Percentiles rank a stretch among this genome's conserved stretches.
phyloP scores from a whole-genome alignment of 2,797 vertebrate genomes.

The Catamblyrhynchus diadema region DNA sequence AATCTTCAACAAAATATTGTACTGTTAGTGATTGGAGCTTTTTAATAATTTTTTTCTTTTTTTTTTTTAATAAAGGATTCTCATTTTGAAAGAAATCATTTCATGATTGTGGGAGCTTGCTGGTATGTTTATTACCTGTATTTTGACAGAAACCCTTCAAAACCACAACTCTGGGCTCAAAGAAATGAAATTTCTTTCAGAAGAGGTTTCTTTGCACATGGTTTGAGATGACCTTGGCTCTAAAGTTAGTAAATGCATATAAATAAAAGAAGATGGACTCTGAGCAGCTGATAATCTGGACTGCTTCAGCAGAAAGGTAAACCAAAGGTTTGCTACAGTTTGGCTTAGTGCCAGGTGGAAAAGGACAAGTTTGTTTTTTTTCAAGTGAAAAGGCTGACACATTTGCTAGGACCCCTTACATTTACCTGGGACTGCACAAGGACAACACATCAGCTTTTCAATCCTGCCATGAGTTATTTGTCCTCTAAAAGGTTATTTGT shows the following conservation, averaged over 20 bases:
- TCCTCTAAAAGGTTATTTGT: neutral
- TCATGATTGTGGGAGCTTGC: neutral
- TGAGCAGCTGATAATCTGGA: neutral
- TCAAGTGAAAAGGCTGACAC: neutral
- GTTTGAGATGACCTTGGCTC: neutral
- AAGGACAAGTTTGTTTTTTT: neutral
- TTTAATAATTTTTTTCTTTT: neutral
- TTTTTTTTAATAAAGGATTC: neutral
- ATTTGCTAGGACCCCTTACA: neutral
- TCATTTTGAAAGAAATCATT: neutral
- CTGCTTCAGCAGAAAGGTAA: neutral
- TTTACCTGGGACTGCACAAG: neutral
- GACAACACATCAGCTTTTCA: neutral
- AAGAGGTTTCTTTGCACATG: neutral
- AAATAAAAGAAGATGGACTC: neutral
- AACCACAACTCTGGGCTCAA: neutral
- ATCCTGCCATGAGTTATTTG: fast-evolving
- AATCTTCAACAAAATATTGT: neutral
- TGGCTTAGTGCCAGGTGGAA: neutral
- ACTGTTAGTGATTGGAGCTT: neutral
- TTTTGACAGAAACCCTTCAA: neutral
- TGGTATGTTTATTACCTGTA: neutral
- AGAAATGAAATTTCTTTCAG: neutral
- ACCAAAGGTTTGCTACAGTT: neutral
- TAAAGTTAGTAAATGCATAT: neutral